A percentile compares a stretch with the other conserved stretches of the same genome.
phyloP scores from a whole-genome alignment of 2,113 vertebrate genomes.

The Anhinga anhinga region DNA sequence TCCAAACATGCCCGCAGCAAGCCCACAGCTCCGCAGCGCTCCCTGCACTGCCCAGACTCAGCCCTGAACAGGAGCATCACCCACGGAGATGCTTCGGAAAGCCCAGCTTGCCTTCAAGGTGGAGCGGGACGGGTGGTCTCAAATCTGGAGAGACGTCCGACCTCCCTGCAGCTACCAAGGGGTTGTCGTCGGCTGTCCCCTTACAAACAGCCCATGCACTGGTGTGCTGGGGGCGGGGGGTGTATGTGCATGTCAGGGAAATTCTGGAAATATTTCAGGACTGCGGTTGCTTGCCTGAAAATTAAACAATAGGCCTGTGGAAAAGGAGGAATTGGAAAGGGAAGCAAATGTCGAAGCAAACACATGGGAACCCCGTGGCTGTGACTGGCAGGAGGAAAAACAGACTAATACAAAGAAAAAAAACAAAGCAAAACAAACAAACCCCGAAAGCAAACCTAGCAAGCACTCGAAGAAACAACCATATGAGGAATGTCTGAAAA shows the following conservation, averaged over 20 bases:
- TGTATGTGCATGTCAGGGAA: background rate
- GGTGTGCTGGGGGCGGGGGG: background rate
- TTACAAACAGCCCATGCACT: fast-evolving
- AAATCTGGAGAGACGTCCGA: background rate
- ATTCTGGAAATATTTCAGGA: background rate
- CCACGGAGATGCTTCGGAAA: background rate
- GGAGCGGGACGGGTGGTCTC: background rate
- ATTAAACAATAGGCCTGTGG: background rate
- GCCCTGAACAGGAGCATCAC: fast-evolving
- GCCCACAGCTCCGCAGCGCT: background rate
- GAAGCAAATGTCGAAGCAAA: background rate
- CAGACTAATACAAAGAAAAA: background rate
- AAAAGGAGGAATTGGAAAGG: background rate
- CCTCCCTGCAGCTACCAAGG: background rate
- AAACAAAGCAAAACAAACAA: background rate
- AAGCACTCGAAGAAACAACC: background rate
- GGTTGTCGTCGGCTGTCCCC: background rate
- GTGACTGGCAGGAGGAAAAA: conserved; percentile 2
- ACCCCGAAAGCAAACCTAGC: background rate
- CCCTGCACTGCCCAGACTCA: background rate
- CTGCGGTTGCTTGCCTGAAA: background rate
- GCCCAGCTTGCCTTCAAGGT: background rate
- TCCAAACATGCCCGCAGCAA: background rate
- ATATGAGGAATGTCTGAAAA: background rate
- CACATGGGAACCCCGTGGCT: conserved; percentile 4